Percentiles rank a stretch among this genome's conserved stretches.
Conservation (phyloP, 2,113 vertebrate species). For the Buteo buteo region DNA sequence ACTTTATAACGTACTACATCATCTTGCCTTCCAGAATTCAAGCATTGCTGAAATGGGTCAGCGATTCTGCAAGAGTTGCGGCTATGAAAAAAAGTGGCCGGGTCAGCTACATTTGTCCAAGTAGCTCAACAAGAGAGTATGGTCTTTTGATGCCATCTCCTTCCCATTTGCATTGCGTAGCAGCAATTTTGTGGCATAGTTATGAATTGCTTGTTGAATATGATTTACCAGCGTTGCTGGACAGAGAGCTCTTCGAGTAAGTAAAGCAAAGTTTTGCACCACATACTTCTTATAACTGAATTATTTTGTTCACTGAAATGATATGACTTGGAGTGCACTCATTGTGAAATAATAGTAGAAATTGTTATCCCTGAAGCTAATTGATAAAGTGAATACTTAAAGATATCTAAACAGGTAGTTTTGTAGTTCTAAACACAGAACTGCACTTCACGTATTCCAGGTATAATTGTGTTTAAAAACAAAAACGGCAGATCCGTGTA, state of each 20-base stretch:
- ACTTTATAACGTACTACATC: neutral
- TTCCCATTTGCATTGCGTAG: constrained; percentile 95
- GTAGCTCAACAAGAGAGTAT: constrained; percentile 84
- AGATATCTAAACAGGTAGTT: neutral
- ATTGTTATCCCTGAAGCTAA: neutral
- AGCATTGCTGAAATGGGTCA: constrained; percentile 96
- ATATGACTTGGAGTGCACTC: neutral
- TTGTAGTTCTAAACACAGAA: neutral
- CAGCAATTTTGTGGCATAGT: constrained; percentile 96
- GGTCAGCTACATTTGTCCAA: constrained; percentile 75
- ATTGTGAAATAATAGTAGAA: neutral
- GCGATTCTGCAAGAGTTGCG: constrained; percentile 91
- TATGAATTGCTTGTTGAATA: constrained; percentile 96
- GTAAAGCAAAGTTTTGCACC: constrained; percentile 36
- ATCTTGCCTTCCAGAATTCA: constrained; percentile 85
- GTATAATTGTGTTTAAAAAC: neutral
- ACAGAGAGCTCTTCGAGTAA: constrained; percentile 96
- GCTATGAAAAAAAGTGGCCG: constrained; percentile 85
- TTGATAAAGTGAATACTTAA: neutral
- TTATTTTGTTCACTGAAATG: neutral
- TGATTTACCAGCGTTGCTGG: constrained; percentile 89
- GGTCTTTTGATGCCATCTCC: constrained; percentile 98
- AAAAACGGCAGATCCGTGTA: neutral
- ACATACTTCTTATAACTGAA: accelerated
- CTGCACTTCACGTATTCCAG: neutral